These are phyloP conservation scores for Chrysolina americana DNA, from an alignment of 2,888 invertebrate genomes.

Conservation along the genomic window DNA sequence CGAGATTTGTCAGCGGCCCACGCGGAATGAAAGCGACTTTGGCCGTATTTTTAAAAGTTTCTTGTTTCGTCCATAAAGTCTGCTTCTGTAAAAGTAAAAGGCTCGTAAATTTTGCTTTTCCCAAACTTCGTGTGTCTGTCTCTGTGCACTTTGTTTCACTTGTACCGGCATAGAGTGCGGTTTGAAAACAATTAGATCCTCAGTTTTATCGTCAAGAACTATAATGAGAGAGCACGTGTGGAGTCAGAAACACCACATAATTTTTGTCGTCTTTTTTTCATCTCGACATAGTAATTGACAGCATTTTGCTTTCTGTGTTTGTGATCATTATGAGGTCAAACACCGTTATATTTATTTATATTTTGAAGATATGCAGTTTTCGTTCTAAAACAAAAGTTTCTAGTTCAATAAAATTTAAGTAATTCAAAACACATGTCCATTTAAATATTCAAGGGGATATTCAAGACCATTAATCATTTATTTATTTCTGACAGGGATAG, in stretches of 20 bases:
- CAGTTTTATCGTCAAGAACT: neutral
- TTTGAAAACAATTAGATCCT: conserved; percentile 16
- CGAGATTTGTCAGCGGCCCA: neutral
- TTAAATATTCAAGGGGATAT: too few species aligned
- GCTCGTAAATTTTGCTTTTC: conserved; percentile 17
- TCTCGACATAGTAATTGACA: too few species aligned
- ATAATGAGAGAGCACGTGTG: neutral
- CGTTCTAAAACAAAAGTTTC: too few species aligned
- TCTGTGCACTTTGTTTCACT: neutral
- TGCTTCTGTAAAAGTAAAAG: conserved; percentile 15
- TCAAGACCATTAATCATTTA: too few species aligned
- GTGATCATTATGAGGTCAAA: too few species aligned
- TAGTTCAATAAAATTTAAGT: too few species aligned
- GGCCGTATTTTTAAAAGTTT: neutral
- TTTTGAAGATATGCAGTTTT: too few species aligned
- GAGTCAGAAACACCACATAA: neutral
- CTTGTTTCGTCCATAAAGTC: conserved; percentile 7
- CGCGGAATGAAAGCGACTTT: neutral
- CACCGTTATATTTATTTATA: too few species aligned
- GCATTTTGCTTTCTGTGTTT: too few species aligned
- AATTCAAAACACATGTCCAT: too few species aligned
- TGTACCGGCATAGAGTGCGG: neutral
- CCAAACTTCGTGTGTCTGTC: conserved; percentile 10
- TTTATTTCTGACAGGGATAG: too few species aligned
- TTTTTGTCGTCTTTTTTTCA: too few species aligned